Base-by-base conservation (phyloP, 2,797 vertebrate species). In the Amblyraja radiata region DNA sequence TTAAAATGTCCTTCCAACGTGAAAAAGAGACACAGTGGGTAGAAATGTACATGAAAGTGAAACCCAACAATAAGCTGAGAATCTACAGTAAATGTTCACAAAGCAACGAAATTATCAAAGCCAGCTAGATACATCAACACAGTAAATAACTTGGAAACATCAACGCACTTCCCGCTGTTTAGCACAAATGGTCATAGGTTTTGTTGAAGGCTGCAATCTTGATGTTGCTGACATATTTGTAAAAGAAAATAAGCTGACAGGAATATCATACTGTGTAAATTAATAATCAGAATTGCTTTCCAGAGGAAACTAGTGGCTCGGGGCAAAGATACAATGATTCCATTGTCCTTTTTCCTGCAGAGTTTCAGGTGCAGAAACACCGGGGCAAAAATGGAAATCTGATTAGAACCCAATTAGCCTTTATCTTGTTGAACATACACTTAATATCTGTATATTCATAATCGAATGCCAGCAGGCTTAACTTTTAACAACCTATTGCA, bases 221-320 rank as follows among this genome's bases (percentile, higher is more conserved):
- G 90, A 11, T 74, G 73, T 91, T 73, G 23, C 68, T 74, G 90
- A 73, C 90, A 90, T 8, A 25, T 46, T 68, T 63, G 11, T 11
- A 1, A 11, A 32, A 36, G 8, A 91, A 91, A 73, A 10, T 46
- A 46, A 68, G 28, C 39, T 54, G 71, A 74, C 39, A 46, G 23
- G 68, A 91, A 54, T 74, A 74, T 74, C 90, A 74, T 28, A 91
- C 68, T 54, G 68, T 91, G 68, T 91, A 91, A 91, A 91, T 46
- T 74, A 91, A 91, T 91, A 54, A 74, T 73, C 90, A 7, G 36
- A 54, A 46, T 21, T 91, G 68, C 46, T 14, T 91, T 65, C 61
- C n/a, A n/a, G 28, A 65, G 28, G n/a, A 88, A 91, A 91, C 25
- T 74, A 71, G 54, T 28, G 9, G 23, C 90, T 91, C 11, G 0